Evolutionary conservation across 2,888 invertebrate genomes (phyloP).

Genomic region (Pachymerium ferrugineum): DNA sequence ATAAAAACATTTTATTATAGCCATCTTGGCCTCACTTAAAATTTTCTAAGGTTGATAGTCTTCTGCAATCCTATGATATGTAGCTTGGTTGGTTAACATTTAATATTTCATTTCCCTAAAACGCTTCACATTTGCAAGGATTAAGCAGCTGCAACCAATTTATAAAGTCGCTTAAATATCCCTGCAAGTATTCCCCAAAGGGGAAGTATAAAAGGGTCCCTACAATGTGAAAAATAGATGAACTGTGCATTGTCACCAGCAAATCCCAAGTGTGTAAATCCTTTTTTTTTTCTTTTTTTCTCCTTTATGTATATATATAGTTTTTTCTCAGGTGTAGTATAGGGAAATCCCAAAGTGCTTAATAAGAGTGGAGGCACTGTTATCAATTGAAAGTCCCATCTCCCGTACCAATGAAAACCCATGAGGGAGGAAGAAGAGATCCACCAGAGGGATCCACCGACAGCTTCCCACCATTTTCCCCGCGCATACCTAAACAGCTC

Average conservation of each 20-base stretch:
- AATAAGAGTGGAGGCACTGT: not conserved
- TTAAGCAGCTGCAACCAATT: no score
- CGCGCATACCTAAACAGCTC: conserved; percentile 17
- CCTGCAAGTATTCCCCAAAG: no score
- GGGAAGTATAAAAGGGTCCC: no score
- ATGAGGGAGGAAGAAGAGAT: conserved; percentile 7
- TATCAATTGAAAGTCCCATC: conserved; percentile 15
- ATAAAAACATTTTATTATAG: not conserved
- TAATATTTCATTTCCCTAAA: not conserved
- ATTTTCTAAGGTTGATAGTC: not conserved
- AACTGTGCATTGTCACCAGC: not conserved
- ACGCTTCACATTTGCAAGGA: no score
- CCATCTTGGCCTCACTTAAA: not conserved
- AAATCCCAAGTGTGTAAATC: not conserved
- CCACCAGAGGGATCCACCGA: conserved; percentile 7
- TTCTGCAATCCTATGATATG: not conserved
- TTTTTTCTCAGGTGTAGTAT: not conserved
- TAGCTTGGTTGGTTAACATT: not conserved
- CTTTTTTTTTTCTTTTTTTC: not conserved
- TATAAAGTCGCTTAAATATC: no score
- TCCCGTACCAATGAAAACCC: not conserved
- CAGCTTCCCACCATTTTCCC: conserved; percentile 8
- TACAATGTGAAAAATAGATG: conserved; percentile 1
- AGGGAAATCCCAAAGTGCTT: conserved; percentile 14
- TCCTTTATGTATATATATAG: not conserved